These are phyloP conservation scores for Solenodon paradoxus DNA, from an alignment of 2,113 vertebrate species.

Conservation along the genomic window DNA sequence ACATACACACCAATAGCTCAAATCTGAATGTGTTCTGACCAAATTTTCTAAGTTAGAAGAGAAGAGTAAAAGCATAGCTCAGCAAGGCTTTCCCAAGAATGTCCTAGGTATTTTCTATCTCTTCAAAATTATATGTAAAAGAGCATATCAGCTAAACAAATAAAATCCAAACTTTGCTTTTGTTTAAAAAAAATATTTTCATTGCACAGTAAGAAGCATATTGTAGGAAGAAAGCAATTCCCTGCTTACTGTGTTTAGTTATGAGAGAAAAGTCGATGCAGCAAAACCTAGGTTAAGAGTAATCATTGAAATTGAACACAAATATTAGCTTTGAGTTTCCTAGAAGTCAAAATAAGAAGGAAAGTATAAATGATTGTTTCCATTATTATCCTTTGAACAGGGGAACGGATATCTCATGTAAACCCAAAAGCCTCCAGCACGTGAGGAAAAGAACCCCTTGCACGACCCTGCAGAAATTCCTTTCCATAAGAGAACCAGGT, in stretches of 20 bases:
- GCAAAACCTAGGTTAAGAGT: not conserved
- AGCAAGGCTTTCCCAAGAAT: not conserved
- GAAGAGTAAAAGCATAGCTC: not conserved
- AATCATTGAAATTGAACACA: not conserved
- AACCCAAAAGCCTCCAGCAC: not conserved
- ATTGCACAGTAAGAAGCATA: not conserved
- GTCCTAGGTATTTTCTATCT: not conserved
- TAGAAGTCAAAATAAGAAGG: not conserved
- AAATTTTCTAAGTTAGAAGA: not conserved
- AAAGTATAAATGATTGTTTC: not conserved
- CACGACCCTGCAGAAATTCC: not conserved
- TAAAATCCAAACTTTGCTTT: not conserved
- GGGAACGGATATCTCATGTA: not conserved
- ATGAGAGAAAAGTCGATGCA: not conserved
- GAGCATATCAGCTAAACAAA: not conserved
- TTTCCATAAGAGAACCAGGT: not conserved
- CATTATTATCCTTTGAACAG: not conserved
- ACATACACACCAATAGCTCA: not conserved
- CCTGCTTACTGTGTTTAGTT: not conserved
- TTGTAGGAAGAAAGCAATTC: not conserved
- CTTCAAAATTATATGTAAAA: not conserved
- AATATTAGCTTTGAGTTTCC: not conserved
- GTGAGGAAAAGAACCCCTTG: not conserved
- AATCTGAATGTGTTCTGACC: not conserved
- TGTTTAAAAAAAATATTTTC: not conserved